phyloP scores from a whole-genome alignment of 2,113 vertebrate species.

The Trinectes maculatus region DNA sequence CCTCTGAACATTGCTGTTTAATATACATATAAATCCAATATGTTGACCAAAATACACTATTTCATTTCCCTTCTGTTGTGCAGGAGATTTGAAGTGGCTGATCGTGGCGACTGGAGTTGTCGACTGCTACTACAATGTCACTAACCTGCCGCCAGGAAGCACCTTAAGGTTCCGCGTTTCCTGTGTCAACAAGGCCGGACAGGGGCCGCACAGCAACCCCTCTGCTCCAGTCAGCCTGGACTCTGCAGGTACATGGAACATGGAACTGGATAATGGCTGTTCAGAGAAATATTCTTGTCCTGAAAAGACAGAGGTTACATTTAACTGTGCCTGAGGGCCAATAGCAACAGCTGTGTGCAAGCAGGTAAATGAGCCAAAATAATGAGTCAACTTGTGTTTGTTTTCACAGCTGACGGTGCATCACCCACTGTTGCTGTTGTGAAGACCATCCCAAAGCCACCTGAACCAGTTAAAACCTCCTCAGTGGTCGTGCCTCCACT shows the following conservation, averaged over 20 bases:
- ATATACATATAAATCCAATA: too few species aligned
- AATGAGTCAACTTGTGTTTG: background rate
- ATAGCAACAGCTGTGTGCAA: too few species aligned
- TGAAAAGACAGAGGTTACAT: too few species aligned
- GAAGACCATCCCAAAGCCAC: conserved; percentile 61
- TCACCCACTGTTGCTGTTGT: conserved; percentile 67
- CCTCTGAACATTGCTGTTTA: too few species aligned
- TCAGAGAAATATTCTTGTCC: background rate
- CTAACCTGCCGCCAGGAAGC: conserved; percentile 81
- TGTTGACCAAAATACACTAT: background rate
- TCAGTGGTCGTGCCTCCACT: conserved; percentile 13
- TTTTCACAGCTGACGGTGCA: conserved; percentile 69
- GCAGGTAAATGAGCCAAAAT: too few species aligned
- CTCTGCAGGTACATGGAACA: conserved; percentile 73
- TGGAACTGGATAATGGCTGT: too few species aligned
- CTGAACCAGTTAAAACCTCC: conserved; percentile 31
- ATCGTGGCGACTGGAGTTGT: conserved; percentile 82
- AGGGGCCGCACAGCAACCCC: conserved; percentile 88
- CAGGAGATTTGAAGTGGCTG: conserved; percentile 89
- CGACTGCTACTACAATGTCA: conserved; percentile 95
- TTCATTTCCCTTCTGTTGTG: background rate
- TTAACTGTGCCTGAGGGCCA: too few species aligned
- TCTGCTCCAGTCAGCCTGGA: conserved; percentile 86
- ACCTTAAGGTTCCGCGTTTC: conserved; percentile 86
- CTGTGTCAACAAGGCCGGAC: conserved; percentile 93